Evolutionary conservation across 2,797 vertebrate genomes (phyloP), one percentile per base, ranked within the genome.

Genomic region (Percopsis omiscomaycus): DNA sequence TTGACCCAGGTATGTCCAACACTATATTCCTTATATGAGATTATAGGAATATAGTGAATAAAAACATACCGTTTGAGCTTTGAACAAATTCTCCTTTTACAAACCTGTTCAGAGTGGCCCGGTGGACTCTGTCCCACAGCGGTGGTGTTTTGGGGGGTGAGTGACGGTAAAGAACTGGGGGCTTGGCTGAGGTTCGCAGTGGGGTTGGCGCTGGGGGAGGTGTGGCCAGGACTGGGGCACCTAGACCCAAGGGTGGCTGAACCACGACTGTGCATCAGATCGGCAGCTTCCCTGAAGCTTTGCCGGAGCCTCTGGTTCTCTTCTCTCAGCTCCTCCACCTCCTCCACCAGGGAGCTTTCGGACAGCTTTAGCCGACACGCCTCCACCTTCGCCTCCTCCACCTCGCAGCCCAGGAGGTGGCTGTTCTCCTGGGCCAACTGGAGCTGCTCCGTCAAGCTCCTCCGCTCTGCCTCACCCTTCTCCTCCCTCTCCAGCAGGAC

Each of bases 381-480:
- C 60, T 68, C 69, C 60, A 69, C 80, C 65, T 87, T 89, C 74
- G 91, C 86, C 59, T 92, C 91, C 78, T 94, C 92, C 73, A 94
- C 67, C 77, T 86, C 90, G 77, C 80, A 81, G 55, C 46, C 74
- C 47, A 93, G 81, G 59, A 92, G 85, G 37, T 86, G 84, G 77
- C 84, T 79, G 0, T 70, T 77, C 60, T 92, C 87, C 61, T 92
- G 89, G 4, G 85, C 90, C 32, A 81, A 83, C 59, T 85, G 90
- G 12, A 93, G 90, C 74, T 89, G 78, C 65, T 81, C 80, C 64
- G 64, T 59, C 32, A 93, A 82, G 16, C 71, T 64, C 59, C 78
- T 81, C 52, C 79, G 76, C 75, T 91, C 87, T 8, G 64, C 86
- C 77, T 85, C 80, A 0, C 79, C 61, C 1, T 66, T 57, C 64